Conservation (phyloP, 2,888 invertebrate genomes). For the Mythimna lalbum region DNA sequence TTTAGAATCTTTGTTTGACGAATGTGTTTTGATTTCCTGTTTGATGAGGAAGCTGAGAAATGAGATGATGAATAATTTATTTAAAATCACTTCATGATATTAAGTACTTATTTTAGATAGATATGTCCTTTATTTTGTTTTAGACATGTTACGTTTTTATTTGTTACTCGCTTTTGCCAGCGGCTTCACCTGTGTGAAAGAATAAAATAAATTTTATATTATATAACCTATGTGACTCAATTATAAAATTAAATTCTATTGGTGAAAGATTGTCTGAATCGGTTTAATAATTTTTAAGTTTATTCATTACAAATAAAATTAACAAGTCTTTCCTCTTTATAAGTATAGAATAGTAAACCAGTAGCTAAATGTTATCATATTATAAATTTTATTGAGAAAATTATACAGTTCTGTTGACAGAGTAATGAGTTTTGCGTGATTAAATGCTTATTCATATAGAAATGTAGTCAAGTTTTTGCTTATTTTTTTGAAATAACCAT, state of each 20-base stretch:
- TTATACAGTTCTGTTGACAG: constrained; percentile 13
- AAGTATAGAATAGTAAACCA: too few relatives aligned
- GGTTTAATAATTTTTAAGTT: too few relatives aligned
- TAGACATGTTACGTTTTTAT: too few relatives aligned
- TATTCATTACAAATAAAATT: too few relatives aligned
- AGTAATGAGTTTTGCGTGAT: constrained; percentile 26
- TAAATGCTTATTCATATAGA: constrained; percentile 6
- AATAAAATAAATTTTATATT: too few relatives aligned
- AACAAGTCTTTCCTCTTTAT: too few relatives aligned
- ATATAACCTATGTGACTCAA: too few relatives aligned
- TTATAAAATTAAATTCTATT: too few relatives aligned
- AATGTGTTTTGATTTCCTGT: constrained; percentile 62
- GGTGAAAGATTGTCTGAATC: too few relatives aligned
- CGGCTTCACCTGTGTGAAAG: too few relatives aligned
- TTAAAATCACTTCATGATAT: neutral
- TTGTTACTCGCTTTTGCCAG: too few relatives aligned
- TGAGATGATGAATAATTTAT: neutral
- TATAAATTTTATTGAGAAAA: neutral
- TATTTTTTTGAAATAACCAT: neutral
- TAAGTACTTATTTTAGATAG: neutral
- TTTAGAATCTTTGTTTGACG: constrained; percentile 63
- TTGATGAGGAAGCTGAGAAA: neutral
- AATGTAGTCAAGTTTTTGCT: neutral
- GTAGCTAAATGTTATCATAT: neutral
- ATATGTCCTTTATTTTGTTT: too few relatives aligned